Base-by-base conservation (phyloP, 2,888 invertebrate genomes). In the Amphiduros pacificus region DNA sequence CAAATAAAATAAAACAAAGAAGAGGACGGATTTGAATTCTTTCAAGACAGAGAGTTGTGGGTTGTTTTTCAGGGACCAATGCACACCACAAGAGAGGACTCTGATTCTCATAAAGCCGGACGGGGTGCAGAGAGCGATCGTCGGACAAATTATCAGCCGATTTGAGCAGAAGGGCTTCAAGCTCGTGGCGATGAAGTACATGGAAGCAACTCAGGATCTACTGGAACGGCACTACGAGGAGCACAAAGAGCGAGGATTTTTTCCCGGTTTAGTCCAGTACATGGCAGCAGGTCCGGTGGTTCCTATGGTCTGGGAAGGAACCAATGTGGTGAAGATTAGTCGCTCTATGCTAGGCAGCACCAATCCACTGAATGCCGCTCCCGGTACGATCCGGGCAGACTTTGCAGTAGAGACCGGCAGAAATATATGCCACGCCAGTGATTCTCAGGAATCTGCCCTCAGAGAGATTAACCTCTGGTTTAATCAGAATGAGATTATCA, bases 241-340 rank as follows among this genome's bases (percentile, higher is more conserved):
- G 24, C 58, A 58, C 26, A 26, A 50, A 24, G 58, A 31, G 24
- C 49, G 29, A 50, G 9, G 24, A 2, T 58, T 58, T 26, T 58
- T 22, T 51, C 50, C 28, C 11, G 41, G 41, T 2, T 50, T 58
- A 3, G 29, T 58, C 2, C 11, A 58, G 14, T 58, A 58, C 26
- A 58, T 58, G 17, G 29, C 28, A 29, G 49, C 58, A 26, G 58
- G 58, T 27, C 58, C 58, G n/a, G 58, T 58, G 1, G 50, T 58
- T 9, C 50, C 58, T 26, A 58, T 58, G 58, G 55, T 60, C 14
- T 60, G 60, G 60, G 60, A 60, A 40, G 60, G 60, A 2, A 60
- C 17, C 26, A 26, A 56, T 20, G 60, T 44, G 3, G 27, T 60
- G 6, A n/a, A 17, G 14, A 40, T 29, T 1, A 11, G 60, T 11